phyloP scores from a whole-genome alignment of 2,113 vertebrate genomes.

The Lasiurus cinereus region DNA sequence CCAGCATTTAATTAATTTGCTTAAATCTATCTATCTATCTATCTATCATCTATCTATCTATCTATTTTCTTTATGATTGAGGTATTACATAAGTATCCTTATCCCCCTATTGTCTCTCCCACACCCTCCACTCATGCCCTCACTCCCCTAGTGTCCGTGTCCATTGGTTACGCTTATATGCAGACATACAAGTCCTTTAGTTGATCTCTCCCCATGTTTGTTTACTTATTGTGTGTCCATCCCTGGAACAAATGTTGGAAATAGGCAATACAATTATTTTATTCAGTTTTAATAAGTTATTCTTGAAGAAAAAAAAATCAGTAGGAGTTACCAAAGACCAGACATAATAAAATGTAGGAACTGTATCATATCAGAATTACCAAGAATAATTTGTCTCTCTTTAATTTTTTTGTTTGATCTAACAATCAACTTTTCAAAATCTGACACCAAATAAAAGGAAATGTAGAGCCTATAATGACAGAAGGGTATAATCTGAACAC shows the following conservation, averaged over 20 bases:
- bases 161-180: too few relatives aligned
- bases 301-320: constrained; percentile 53
- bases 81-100: too few relatives aligned
- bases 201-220: neutral
- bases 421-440: constrained; percentile 50
- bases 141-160: too few relatives aligned
- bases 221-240: neutral
- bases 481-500: constrained; percentile 23
- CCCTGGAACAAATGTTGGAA: constrained; percentile 38
- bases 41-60: too few relatives aligned
- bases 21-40: neutral
- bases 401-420: neutral
- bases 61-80: too few relatives aligned
- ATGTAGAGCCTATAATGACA: neutral
- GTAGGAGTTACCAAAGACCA: constrained; percentile 10
- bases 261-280: constrained; percentile 54
- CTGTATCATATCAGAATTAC: neutral
- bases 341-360: constrained; percentile 43
- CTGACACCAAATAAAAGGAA: constrained; percentile 55
- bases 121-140: too few relatives aligned
- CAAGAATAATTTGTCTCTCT: neutral
- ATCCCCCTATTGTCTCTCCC: too few relatives aligned
- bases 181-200: too few relatives aligned
- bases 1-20: neutral
- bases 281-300: neutral